Base-by-base conservation (phyloP, 2,888 invertebrate species). In the Hemaris fuciformis region DNA sequence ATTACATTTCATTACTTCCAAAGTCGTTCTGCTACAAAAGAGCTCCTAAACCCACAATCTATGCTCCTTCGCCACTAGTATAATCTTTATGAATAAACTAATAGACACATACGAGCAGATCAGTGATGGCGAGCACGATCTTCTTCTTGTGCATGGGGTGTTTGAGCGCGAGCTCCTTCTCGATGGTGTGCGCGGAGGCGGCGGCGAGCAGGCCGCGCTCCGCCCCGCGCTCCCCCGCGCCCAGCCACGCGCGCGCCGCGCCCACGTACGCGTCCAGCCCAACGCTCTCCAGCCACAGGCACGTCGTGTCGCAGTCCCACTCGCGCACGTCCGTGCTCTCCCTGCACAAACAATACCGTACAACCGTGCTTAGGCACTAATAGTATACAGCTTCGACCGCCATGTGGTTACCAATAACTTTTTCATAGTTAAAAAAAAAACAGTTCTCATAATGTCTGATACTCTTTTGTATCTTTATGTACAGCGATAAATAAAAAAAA, bases 111-210 rank as follows among this genome's bases (percentile, higher is more conserved):
- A 93, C 93, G 76, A 94, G 89, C 25, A 95, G 77, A 74, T 96
- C 96, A 7, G 94, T 94, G 7, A 96, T 84, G 0, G 95, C 95
- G 63, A 99, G 88, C 56, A 96, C 93, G 34, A 99, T 94, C 87
- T 99, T 99, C 93, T 99, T 99, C 67, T 97, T 94, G 80, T 99
- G 99, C 74, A 99, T 91, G 0, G 95, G 93, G 80, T 98, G 95
- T 85, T 97, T 97, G 48, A 98, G 94, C 60, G 94, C 96, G 8
- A 98, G 88, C 79, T 98, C 97, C 77, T 98, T 98, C 84, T 99
- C 99, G 42, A 99, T 94, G 72, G 98, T 96, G 70, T 94, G 93
- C 5, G 95, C 94, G 0, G 97, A 94, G 5, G 97, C 96, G 70
- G 96, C 95, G 56, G 97, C 94, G 41, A 99, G 88, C 0, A 82